Percentiles rank a stretch among this genome's conserved stretches.
phyloP scores from a whole-genome alignment of 2,113 vertebrate genomes.

The Ellobius talpinus region DNA sequence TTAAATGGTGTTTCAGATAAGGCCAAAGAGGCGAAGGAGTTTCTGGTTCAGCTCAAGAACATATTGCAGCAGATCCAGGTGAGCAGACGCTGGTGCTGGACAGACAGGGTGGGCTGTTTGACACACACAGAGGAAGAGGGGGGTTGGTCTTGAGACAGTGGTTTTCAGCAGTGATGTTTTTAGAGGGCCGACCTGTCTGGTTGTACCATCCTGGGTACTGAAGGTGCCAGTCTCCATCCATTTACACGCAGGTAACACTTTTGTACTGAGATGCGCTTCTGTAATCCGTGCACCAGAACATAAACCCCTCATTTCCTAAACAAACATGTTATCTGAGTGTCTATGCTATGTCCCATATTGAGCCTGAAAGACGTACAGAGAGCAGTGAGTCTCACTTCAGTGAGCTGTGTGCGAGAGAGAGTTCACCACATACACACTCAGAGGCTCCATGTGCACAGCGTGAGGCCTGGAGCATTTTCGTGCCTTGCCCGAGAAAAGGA shows the following conservation, averaged over 20 bases:
- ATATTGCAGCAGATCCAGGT: slow-evolving; percentile 99
- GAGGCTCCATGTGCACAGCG: neutral
- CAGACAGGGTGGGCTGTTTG: neutral
- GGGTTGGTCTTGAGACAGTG: rapidly evolving
- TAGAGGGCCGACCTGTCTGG: neutral
- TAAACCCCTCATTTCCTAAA: neutral
- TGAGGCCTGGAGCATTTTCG: rapidly evolving
- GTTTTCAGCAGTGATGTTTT: too few relatives aligned
- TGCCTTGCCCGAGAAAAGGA: neutral
- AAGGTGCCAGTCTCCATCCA: neutral
- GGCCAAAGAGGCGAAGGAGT: slow-evolving; percentile 99
- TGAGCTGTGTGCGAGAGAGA: neutral
- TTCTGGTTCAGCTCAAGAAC: slow-evolving; percentile 97
- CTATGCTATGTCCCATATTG: rapidly evolving
- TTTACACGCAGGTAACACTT: neutral
- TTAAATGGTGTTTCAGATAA: slow-evolving; percentile 97
- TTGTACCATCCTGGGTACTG: rapidly evolving
- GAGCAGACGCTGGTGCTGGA: slow-evolving; percentile 43
- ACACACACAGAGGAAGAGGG: neutral
- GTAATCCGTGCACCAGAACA: neutral
- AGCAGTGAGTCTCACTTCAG: neutral
- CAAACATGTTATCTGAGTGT: neutral
- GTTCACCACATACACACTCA: rapidly evolving
- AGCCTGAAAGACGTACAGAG: neutral
- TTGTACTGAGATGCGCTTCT: neutral